Evolutionary conservation across 2,797 vertebrate genomes (phyloP), one percentile per base, ranked within the genome.

Genomic region (Muscicapa comitata): DNA sequence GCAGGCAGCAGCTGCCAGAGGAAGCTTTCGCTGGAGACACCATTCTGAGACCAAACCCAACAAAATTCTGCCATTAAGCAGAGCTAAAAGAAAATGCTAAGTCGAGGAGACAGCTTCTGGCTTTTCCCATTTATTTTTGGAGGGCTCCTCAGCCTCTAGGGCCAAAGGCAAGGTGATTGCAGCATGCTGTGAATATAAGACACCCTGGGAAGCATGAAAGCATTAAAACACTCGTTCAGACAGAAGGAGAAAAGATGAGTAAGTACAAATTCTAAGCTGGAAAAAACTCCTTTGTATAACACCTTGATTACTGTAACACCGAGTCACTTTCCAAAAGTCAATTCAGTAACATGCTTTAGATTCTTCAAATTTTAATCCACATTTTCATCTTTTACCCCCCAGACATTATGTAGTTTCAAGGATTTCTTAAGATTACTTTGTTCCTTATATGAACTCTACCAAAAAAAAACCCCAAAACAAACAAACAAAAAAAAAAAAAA

Each of bases 151-250:
- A 3, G 86, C 45, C 66, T 88, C 50, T 50, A 86, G 62, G 76
- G 82, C 80, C 88, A 94, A 93, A 90, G 86, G 83, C 93, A 93
- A 95, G 88, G 92, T 95, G 92, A 95, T 17, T 93, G 88, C 86
- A 86, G 70, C 55, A 84, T 29, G 63, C 71, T 90, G 83, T 43
- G 51, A 95, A 86, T n/a, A 66, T 3, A 3, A 96, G 86, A 92
- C 62, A 78, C 74, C 51, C 66, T 58, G 51, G 78, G 68, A 95
- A 81, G 70, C 62, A 66, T 59, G 70, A 93, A 91, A 92, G 73
- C 55, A 75, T 70, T 88, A 92, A 90, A 83, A 79, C 20, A 23
- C 17, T 88, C 1, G 0, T 81, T 88, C 59, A 84, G 54, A 78
- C 76, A 68, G 42, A 67, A 84, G 38, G 17, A 93, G 19, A 76